phyloP scores from a whole-genome alignment of 2,113 vertebrate species.

The Otus sunia region DNA sequence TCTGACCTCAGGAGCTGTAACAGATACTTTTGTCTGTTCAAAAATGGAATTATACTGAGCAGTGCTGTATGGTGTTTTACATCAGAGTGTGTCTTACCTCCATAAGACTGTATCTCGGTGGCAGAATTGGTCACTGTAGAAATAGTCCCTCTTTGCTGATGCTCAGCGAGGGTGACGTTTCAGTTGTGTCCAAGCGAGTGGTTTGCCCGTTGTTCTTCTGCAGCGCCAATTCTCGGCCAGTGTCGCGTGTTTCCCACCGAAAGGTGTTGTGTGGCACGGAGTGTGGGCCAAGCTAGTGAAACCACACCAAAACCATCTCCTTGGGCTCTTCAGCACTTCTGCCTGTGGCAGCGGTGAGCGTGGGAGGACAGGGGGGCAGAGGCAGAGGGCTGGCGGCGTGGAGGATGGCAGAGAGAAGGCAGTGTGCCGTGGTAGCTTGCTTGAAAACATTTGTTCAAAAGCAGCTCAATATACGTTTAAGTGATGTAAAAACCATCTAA shows the following conservation, averaged over 20 bases:
- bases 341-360: not conserved
- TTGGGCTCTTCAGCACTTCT: not conserved
- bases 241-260: fast-evolving
- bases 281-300: not conserved
- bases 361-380: not conserved
- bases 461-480: not conserved
- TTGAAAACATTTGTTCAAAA: not conserved
- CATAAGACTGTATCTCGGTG: fast-evolving
- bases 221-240: not conserved
- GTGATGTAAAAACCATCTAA: not conserved
- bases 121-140: not conserved
- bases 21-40: not conserved
- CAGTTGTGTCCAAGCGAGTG: not conserved
- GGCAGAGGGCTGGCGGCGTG: not conserved
- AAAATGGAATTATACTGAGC: not conserved
- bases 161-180: not conserved
- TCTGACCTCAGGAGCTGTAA: not conserved
- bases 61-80: not conserved
- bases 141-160: not conserved
- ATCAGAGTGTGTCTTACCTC: not conserved
- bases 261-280: not conserved
- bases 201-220: not conserved
- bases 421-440: not conserved
- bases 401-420: not conserved
- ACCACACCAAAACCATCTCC: not conserved